These are phyloP conservation scores for Sceliomorpha sp. DNA, from an alignment of 2,888 invertebrate species.

Conservation along the genomic window DNA sequence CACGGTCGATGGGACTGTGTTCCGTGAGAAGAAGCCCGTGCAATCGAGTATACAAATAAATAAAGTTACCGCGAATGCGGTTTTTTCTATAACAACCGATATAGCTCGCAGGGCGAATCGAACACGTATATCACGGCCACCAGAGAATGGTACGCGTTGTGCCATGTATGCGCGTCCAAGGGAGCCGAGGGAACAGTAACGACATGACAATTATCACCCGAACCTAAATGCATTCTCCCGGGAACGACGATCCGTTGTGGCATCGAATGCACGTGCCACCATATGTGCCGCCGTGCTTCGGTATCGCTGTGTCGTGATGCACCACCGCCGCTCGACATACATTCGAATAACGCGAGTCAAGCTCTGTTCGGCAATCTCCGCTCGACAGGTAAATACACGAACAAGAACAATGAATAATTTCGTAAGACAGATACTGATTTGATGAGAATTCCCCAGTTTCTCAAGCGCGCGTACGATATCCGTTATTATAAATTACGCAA, in stretches of 20 bases:
- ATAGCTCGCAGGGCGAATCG: slow-evolving; percentile 39
- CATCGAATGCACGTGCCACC: slow-evolving; percentile 61
- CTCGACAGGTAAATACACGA: slow-evolving; percentile 52
- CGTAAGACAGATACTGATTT: slow-evolving; percentile 49
- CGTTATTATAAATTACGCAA: no score
- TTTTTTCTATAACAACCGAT: slow-evolving; percentile 51
- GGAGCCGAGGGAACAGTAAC: slow-evolving; percentile 61
- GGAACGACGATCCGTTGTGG: slow-evolving; percentile 54
- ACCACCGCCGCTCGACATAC: slow-evolving; percentile 50
- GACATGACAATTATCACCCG: slow-evolving; percentile 72
- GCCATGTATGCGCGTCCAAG: slow-evolving; percentile 48
- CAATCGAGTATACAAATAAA: neutral
- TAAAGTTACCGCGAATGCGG: slow-evolving; percentile 31
- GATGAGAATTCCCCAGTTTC: slow-evolving; percentile 47
- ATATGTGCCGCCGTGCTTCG: slow-evolving; percentile 47
- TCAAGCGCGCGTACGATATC: no score
- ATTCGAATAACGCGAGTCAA: slow-evolving; percentile 54
- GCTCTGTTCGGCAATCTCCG: slow-evolving; percentile 57
- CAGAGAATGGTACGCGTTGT: slow-evolving; percentile 49
- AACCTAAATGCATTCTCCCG: slow-evolving; percentile 65
- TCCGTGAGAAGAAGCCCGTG: no score
- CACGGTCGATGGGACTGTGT: neutral
- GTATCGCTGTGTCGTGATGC: slow-evolving; percentile 50
- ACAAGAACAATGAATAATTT: slow-evolving; percentile 50
- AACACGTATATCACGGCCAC: slow-evolving; percentile 49